Evolutionary conservation across 2,797 vertebrate genomes (phyloP), one percentile per base, ranked within the genome.

Genomic region (Onychomys leucogaster): DNA sequence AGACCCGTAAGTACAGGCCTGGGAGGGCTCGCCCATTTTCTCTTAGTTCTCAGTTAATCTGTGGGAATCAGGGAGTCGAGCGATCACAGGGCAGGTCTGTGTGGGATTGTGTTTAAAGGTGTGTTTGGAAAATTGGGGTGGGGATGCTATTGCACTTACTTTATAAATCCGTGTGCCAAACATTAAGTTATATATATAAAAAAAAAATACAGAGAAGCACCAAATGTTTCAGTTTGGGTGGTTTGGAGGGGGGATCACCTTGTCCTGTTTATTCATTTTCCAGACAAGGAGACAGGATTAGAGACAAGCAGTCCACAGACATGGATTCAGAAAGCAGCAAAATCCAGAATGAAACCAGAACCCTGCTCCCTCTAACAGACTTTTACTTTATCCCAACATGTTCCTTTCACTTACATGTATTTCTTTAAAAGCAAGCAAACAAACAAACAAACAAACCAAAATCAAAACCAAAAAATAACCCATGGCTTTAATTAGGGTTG

Each of bases 1-100:
- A n/a, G 99, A 99, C 92, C 99, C 99, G 99, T 99, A 98, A 99
- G 99, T 99, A 93, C 43, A 71, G 67, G 43, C 46, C 69, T 7
- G 23, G 55, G 52, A 34, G 32, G 37, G 46, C 87, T 92, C 21
- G 1, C 14, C 7, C 89, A 6, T 65, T 43, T 95, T 96, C 82
- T 43, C 55, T 63, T 59, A 67, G 43, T 88, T 89, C 21, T 92
- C 61, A 52, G 5, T 41, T 83, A 55, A 41, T 89, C 78, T 83
- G 92, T 75, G 82, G 76, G 29, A 94, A 91, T 43, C 57, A 92
- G 87, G 41, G 27, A 57, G 88, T 59, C 75, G 43, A 49, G 41
- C 16, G 77, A 87, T 63, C 73, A 77, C 94, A 94, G 52, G 7
- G 57, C 69, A 46, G 8, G 55, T 67, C 67, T 86, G 0, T 57